These are phyloP conservation scores for Austrofundulus limnaeus DNA, from an alignment of 2,113 vertebrate species.

Conservation along the genomic window DNA sequence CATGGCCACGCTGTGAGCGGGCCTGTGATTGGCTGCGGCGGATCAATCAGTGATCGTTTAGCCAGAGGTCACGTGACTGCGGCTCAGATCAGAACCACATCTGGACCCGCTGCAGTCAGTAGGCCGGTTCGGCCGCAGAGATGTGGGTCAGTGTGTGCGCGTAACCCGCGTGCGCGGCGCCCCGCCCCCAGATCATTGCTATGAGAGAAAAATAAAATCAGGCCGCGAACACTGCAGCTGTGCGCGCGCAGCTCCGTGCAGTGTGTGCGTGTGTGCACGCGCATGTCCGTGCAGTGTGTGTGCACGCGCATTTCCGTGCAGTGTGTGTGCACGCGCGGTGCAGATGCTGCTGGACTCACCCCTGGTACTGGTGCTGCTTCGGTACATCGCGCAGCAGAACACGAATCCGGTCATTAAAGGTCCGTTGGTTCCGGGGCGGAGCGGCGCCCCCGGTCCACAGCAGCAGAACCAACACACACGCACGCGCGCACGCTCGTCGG, in stretches of 20 bases:
- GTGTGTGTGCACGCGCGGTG: too few species aligned
- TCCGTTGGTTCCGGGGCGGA: constrained; percentile 67
- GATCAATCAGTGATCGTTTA: neutral
- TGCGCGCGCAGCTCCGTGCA: constrained; percentile 6
- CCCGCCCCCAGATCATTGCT: neutral
- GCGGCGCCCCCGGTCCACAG: constrained; percentile 73
- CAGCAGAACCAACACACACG: constrained; percentile 52
- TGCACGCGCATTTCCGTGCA: too few species aligned
- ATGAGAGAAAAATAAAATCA: neutral
- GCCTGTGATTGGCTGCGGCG: neutral
- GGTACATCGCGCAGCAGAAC: constrained; percentile 84
- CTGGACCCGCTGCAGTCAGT: constrained; percentile 51
- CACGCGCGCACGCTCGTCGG: constrained; percentile 6
- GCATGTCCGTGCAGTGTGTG: too few species aligned
- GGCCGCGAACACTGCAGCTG: constrained; percentile 8
- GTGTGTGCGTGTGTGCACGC: too few species aligned
- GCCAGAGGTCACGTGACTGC: constrained; percentile 16
- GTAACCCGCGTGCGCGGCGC: constrained; percentile 35
- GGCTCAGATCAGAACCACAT: constrained; percentile 22
- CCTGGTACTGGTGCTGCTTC: constrained; percentile 77
- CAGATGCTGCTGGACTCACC: constrained; percentile 67
- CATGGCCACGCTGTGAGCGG: constrained; percentile 1
- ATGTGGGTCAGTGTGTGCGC: constrained; percentile 71
- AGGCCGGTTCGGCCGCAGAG: constrained; percentile 71
- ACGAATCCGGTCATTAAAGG: constrained; percentile 84